phyloP scores from a whole-genome alignment of 2,797 vertebrate genomes.

The Salarias fasciatus region DNA sequence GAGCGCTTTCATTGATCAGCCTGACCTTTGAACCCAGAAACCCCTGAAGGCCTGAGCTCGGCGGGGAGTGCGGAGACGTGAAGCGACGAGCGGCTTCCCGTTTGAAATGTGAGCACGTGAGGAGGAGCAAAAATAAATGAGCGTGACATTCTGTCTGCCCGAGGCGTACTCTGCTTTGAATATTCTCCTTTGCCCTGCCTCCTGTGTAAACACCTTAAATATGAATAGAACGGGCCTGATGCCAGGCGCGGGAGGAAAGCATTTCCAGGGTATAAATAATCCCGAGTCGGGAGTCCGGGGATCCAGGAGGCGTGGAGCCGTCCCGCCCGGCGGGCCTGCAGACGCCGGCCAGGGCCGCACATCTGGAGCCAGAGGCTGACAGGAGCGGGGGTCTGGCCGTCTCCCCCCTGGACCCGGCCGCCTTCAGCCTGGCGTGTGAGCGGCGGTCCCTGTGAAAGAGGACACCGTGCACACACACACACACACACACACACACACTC shows the following conservation, averaged over 20 bases:
- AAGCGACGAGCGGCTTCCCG: conserved; percentile 43
- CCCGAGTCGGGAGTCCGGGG: conserved; percentile 82
- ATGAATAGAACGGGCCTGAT: conserved; percentile 86
- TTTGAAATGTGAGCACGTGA: conserved; percentile 46
- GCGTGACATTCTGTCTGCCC: conserved; percentile 84
- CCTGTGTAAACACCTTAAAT: conserved; percentile 89
- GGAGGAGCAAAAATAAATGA: conserved; percentile 71
- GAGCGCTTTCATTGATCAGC: conserved; percentile 2
- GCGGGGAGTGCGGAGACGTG: conserved; percentile 32
- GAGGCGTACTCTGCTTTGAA: conserved; percentile 88
- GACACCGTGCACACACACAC: neutral
- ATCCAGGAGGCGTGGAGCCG: conserved; percentile 70
- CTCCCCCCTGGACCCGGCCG: neutral
- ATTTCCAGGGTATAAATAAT: conserved; percentile 92
- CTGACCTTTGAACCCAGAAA: conserved; percentile 16
- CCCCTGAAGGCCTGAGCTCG: too few species aligned
- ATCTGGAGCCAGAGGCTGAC: conserved; percentile 42
- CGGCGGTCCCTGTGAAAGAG: too few species aligned
- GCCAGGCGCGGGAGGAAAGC: conserved; percentile 85
- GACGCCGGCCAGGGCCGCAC: conserved; percentile 51
- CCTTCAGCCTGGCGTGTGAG: too few species aligned
- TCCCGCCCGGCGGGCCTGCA: conserved; percentile 83
- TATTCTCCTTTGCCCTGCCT: conserved; percentile 90
- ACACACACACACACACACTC: conserved; percentile 19
- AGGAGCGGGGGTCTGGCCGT: conserved; percentile 1